Evolutionary conservation across 2,113 vertebrate species (phyloP), one percentile per base, ranked within the genome.

Genomic region (Albula goreensis): DNA sequence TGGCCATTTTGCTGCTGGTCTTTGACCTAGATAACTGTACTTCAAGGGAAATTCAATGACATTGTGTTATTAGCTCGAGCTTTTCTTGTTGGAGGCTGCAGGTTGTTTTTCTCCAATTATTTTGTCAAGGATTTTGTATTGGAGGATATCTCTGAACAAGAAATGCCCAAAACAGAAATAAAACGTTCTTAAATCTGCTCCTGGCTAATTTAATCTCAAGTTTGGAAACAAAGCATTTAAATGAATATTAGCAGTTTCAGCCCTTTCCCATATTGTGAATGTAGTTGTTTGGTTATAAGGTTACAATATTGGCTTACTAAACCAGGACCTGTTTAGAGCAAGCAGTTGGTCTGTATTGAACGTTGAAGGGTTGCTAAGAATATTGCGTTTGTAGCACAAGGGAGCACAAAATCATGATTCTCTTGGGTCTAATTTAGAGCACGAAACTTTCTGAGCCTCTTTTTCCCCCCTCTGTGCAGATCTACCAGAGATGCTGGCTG

Each of bases 401-500:
- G 50, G 31, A 57, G 12, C 12, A 82, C 9, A 31, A 82, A 82
- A 31, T 4, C 53, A 82, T 60, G 25, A 60, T 6, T 60, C 22
- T 2, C 51, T 82, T 25, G 57, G 17, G 57, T 19, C 10, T 77
- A 77, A 84, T 52, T 77, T 66, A 50, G 25, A 19, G 13, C 10
- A 3, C 15, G 78, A 15, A 85, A 63, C 8, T 17, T 74, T 19
- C 15, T 86, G 49, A 22, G 6, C 60, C 31, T 50, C 57, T 49
- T 49, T 49, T 87, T 41, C 31, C 31, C 1, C 31, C 13, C 56
- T 41, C 22, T 63, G n/a, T 70, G 22, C 89, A 97, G 96, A 96
- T 97, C 91, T 97, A 97, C 92, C 96, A 96, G 50, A 94, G 95
- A 86, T 97, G 96, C 88, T 97, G 96, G 96, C 80, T 97, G 12